Percentiles rank a stretch among this genome's conserved stretches.
These are phyloP conservation scores for Empidonax traillii DNA, from an alignment of 2,113 vertebrate genomes.

Conservation along the genomic window DNA sequence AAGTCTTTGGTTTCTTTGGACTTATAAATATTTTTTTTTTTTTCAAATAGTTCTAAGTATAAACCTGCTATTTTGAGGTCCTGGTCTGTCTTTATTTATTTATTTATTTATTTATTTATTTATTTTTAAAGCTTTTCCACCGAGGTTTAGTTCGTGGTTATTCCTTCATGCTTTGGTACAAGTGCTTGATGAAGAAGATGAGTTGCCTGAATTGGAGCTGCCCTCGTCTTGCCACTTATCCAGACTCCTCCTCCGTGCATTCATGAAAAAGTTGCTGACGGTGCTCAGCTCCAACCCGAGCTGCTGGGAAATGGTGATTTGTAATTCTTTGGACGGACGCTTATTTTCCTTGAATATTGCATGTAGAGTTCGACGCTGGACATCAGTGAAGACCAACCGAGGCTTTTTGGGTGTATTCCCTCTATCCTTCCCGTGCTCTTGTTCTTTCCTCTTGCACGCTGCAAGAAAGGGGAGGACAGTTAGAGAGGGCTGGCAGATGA, in stretches of 20 bases:
- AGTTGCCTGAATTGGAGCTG: conserved; percentile 84
- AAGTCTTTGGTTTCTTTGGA: conserved; percentile 99
- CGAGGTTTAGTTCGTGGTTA: conserved; percentile 82
- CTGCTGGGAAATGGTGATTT: conserved; percentile 99
- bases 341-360: conserved; percentile 99
- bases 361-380: conserved; percentile 97
- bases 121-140: conserved; percentile 83
- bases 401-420: conserved; percentile 93
- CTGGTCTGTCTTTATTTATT: conserved; percentile 78
- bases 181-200: conserved; percentile 88
- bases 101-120: conserved; percentile 70
- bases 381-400: conserved; percentile 96
- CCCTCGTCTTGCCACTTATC: conserved; percentile 99
- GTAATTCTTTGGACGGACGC: conserved; percentile 98
- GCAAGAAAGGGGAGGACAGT: conserved; percentile 61
- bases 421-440: conserved; percentile 92
- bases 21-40: conserved; percentile 95
- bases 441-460: conserved; percentile 99
- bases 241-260: conserved; percentile 94
- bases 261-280: conserved; percentile 99
- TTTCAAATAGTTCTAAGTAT: conserved; percentile 94
- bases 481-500: conserved; percentile 8
- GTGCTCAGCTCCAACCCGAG: conserved; percentile 97
- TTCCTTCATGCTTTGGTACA: conserved; percentile 99
- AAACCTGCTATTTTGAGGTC: conserved; percentile 93